Evolutionary conservation across 2,797 vertebrate species (phyloP).

Genomic region (Lemur catta): DNA sequence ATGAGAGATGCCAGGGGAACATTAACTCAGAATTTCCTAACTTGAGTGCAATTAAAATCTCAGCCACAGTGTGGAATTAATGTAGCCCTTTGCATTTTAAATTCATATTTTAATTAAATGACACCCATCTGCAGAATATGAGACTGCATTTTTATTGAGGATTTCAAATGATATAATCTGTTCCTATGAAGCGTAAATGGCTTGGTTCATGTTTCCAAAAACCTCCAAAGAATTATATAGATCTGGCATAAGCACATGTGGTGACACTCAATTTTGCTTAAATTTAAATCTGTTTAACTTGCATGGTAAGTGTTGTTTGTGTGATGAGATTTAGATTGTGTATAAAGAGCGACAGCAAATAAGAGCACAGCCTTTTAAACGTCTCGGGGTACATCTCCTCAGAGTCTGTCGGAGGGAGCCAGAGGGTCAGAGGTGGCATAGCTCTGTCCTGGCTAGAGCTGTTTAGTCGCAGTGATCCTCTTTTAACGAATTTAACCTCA

Average conservation of each 20-base stretch:
- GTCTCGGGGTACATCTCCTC: not conserved
- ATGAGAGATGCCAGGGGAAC: conserved; percentile 75
- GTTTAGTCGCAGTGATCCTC: fast-evolving
- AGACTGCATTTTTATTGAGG: conserved; percentile 79
- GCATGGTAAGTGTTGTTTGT: conserved; percentile 47
- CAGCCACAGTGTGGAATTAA: conserved; percentile 76
- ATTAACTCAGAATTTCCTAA: conserved; percentile 80
- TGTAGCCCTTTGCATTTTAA: conserved; percentile 79
- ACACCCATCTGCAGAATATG: conserved; percentile 80
- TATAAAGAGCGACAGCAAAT: conserved; percentile 4
- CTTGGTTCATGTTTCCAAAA: conserved; percentile 73
- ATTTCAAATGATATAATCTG: conserved; percentile 79
- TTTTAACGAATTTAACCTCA: not conserved
- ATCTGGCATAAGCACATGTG: conserved; percentile 38
- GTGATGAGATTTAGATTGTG: not conserved
- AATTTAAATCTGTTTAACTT: conserved; percentile 66
- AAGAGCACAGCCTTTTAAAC: conserved; percentile 10
- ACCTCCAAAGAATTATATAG: conserved; percentile 68
- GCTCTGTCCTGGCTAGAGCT: not conserved
- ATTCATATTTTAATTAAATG: conserved; percentile 80
- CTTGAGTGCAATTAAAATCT: conserved; percentile 80
- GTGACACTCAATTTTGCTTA: conserved; percentile 58
- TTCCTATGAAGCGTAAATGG: conserved; percentile 71
- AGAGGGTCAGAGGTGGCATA: not conserved
- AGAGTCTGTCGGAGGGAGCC: not conserved